Conservation (phyloP, 2,888 invertebrate genomes). For the Steinernema hermaphroditum region DNA sequence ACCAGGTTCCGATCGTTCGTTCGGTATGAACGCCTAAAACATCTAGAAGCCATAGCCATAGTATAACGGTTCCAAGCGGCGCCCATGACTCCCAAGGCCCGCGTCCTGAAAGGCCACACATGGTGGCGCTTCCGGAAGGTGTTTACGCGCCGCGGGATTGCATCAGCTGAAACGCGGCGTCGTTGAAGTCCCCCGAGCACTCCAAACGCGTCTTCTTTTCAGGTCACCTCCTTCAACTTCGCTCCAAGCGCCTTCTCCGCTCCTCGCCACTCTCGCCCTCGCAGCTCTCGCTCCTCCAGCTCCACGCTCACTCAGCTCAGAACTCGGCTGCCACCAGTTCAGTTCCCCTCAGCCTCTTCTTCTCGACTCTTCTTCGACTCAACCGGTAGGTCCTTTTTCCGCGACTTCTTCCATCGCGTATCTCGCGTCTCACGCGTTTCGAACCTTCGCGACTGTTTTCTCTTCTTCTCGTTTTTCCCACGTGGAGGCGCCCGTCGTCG, state of each 20-base stretch:
- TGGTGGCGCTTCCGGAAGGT: neutral
- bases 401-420: too few species aligned
- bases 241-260: neutral
- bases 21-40: too few species aligned
- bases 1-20: neutral
- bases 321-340: too few species aligned
- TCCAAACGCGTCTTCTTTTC: neutral
- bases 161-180: neutral
- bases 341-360: too few species aligned
- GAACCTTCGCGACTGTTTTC: neutral
- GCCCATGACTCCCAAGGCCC: neutral
- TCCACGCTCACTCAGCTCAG: too few species aligned
- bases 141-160: slow-evolving; percentile 11
- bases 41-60: too few species aligned
- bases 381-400: neutral
- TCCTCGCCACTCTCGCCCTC: neutral
- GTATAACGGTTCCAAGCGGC: too few species aligned
- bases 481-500: neutral
- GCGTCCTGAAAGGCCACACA: neutral
- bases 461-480: neutral
- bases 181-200: neutral
- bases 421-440: neutral
- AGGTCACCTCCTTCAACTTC: neutral
- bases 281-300: neutral
- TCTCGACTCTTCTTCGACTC: neutral